These are phyloP conservation scores for Megamerina dolium DNA, from an alignment of 2,888 invertebrate species.

Conservation along the genomic window DNA sequence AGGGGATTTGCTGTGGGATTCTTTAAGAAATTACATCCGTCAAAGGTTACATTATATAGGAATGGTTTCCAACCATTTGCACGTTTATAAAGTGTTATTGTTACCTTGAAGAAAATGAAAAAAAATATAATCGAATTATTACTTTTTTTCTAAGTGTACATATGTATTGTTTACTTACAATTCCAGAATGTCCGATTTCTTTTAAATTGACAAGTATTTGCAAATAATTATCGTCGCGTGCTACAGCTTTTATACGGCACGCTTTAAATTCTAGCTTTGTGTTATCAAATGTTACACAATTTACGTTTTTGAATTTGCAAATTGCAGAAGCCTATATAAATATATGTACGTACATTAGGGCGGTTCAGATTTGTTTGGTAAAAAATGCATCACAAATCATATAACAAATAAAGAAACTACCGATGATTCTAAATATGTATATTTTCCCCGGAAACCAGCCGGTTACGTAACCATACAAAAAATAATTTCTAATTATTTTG, in stretches of 20 bases:
- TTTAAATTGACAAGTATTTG: conserved; percentile 1
- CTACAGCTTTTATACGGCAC: not conserved
- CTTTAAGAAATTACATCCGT: conserved; percentile 6
- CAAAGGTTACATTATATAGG: conserved; percentile 7
- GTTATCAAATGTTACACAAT: conserved; percentile 4
- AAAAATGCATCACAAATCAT: no score
- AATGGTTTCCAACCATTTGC: conserved; percentile 15
- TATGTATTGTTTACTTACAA: not conserved
- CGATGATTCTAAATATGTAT: no score
- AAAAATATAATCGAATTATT: no score
- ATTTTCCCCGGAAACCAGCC: no score
- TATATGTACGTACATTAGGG: no score
- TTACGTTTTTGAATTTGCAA: conserved; percentile 5
- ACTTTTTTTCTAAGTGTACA: no score
- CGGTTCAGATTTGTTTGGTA: no score
- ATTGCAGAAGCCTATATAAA: no score
- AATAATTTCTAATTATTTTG: no score
- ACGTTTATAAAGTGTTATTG: conserved; percentile 18
- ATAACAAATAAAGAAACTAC: no score
- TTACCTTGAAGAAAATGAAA: no score
- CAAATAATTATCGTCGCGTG: conserved; percentile 7
- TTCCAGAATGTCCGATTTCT: not conserved
- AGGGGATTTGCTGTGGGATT: conserved; percentile 1
- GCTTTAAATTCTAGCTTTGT: not conserved
- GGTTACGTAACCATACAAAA: no score